Evolutionary conservation across 2,113 vertebrate genomes (phyloP).

Genomic region (Butorides virescens): DNA sequence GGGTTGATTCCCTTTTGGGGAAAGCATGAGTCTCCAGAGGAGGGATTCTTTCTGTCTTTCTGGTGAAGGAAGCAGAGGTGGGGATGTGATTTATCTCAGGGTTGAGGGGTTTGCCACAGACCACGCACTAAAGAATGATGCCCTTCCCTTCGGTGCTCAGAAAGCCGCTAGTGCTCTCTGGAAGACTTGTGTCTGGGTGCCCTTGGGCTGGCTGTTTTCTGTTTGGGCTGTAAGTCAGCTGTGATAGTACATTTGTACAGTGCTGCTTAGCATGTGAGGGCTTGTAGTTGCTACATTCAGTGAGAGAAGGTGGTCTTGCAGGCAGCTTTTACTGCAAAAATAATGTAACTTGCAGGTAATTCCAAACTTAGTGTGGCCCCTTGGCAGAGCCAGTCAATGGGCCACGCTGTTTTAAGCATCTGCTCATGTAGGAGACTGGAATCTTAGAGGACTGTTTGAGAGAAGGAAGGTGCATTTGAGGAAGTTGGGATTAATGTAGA

Average conservation of each 20-base stretch:
- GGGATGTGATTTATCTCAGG: neutral
- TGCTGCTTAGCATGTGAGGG: neutral
- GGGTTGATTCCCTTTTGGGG: fast-evolving
- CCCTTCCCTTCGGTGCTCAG: neutral
- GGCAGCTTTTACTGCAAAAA: neutral
- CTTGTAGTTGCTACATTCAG: neutral
- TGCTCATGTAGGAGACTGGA: neutral
- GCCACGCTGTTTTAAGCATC: neutral
- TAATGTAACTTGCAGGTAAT: neutral
- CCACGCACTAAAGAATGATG: neutral
- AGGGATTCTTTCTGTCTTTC: neutral
- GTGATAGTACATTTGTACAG: neutral
- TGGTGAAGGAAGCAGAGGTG: neutral
- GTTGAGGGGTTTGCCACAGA: neutral
- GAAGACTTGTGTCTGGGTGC: neutral
- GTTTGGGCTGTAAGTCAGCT: neutral
- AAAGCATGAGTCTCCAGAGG: neutral
- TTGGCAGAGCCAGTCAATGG: neutral
- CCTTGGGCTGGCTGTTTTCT: neutral
- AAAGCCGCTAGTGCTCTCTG: neutral
- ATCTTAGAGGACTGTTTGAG: neutral
- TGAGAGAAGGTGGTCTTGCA: neutral
- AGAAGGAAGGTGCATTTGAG: neutral
- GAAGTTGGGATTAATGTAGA: neutral
- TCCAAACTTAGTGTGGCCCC: neutral